Evolutionary conservation across 1,140 invertebrate species (phyloP).

Genomic region (Steinernema feltiae): DNA sequence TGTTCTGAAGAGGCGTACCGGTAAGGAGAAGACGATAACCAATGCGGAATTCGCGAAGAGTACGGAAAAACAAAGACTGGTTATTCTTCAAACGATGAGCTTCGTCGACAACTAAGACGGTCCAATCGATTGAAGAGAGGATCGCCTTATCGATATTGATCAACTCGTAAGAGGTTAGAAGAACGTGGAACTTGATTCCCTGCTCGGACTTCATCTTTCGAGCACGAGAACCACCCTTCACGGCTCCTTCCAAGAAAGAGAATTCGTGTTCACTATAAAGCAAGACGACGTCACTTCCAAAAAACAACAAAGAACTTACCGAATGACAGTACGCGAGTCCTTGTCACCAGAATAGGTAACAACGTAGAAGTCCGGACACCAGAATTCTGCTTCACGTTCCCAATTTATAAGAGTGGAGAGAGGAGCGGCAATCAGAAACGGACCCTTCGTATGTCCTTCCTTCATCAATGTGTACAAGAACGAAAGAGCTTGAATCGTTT

Average conservation of each 20-base stretch:
- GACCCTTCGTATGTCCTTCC: constrained; percentile 95
- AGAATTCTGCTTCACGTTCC: constrained; percentile 98
- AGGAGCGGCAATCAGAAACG: constrained; percentile 86
- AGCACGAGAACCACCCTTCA: constrained; percentile 73
- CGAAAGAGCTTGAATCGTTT: constrained; percentile 96
- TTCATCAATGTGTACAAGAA: constrained; percentile 97
- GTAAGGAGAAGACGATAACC: constrained; percentile 92
- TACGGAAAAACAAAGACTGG: constrained; percentile 96
- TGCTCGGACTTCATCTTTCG: constrained; percentile 72
- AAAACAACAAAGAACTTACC: constrained; percentile 43
- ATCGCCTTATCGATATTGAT: constrained; percentile 93
- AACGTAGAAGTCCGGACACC: constrained; percentile 98
- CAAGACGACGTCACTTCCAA: no score
- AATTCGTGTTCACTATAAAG: constrained; percentile 78
- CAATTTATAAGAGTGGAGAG: constrained; percentile 98
- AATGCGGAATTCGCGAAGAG: constrained; percentile 74
- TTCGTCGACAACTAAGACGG: constrained; percentile 95
- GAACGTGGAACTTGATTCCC: constrained; percentile 92
- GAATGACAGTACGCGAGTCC: constrained; percentile 75
- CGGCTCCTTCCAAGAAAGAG: constrained; percentile 89
- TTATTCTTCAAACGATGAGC: constrained; percentile 98
- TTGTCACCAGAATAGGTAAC: constrained; percentile 98
- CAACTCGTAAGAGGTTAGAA: constrained; percentile 95
- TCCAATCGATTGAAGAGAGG: constrained; percentile 97
- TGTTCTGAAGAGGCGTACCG: constrained; percentile 97